Evolutionary conservation across 1,140 invertebrate species (phyloP), one percentile per base, ranked within the genome.

Genomic region (Zophobas morio): DNA sequence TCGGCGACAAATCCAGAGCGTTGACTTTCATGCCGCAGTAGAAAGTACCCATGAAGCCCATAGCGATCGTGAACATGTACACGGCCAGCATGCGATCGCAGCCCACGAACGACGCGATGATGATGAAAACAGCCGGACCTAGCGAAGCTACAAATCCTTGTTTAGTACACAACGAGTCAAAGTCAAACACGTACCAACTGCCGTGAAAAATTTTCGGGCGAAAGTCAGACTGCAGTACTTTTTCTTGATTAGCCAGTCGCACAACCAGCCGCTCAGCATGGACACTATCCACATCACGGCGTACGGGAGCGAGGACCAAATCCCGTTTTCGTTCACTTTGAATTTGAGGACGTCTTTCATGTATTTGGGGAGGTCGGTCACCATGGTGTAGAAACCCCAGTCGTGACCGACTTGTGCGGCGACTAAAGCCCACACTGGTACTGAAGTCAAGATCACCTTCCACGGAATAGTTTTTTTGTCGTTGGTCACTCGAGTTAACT

Each of bases 371-470:
- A 99, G 87, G 86, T 96, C 94, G 1, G 95, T 97, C 0, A 98
- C 91, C 90, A 98, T 94, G 1, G 96, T 98, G 84, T 98, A 98
- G 86, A 97, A 96, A 37, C 95, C 95, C 96, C 96, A 98, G 87
- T 98, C 96, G 86, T 98, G 95, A 36, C 95, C 95, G 81, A 96
- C 89, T 81, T 91, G 88, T n/a, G 96, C 93, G 46, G 90, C 89
- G 0, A 95, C 88, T n/a, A 95, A 84, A 0, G 94, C 94, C 90
- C 93, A 94, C 36, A 95, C 88, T 0, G 94, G 93, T n/a, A 90
- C 86, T 1, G 94, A 98, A 3, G 91, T 94, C 0, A 98, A 85
- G 35, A 95, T 91, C 2, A 90, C 89, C 70, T 88, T 89, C 93
- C 93, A 94, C 0, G 94, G 93, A 3, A 84, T 83, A 0, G 70